Evolutionary conservation across 2,888 invertebrate species (phyloP).

Genomic region (Parnassius orleans): DNA sequence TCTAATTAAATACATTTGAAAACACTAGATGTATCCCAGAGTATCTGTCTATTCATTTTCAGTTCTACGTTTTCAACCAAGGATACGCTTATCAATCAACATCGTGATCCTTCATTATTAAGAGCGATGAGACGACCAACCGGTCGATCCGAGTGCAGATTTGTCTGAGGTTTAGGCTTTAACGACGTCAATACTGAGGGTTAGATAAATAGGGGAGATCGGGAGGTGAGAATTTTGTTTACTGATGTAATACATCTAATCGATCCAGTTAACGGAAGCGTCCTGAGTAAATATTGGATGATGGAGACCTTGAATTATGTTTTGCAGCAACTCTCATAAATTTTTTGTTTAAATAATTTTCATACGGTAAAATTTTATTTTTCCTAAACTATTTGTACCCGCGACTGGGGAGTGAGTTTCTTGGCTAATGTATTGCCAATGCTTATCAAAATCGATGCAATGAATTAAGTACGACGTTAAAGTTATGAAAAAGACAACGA

Average conservation of each 20-base stretch:
- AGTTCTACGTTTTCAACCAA: slow-evolving; percentile 42
- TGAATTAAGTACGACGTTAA: too few species aligned
- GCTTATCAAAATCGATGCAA: too few species aligned
- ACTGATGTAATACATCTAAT: slow-evolving; percentile 26
- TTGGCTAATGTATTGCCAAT: too few species aligned
- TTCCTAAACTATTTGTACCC: too few species aligned
- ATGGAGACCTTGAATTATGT: not conserved
- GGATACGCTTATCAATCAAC: slow-evolving; percentile 76
- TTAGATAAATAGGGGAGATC: slow-evolving; percentile 27
- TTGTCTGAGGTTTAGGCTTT: slow-evolving; percentile 67
- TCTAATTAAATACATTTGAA: too few species aligned
- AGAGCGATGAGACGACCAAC: slow-evolving; percentile 65
- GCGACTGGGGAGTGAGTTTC: too few species aligned
- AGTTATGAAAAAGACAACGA: too few species aligned
- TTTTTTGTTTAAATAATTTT: too few species aligned
- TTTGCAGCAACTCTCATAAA: not conserved
- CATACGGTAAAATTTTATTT: too few species aligned
- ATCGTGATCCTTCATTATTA: slow-evolving; percentile 78
- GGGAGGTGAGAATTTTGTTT: slow-evolving; percentile 31
- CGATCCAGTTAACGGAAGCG: slow-evolving; percentile 14
- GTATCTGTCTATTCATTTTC: slow-evolving; percentile 40
- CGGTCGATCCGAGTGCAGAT: slow-evolving; percentile 59
- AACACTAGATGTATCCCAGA: not conserved
- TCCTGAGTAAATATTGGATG: slow-evolving; percentile 18
- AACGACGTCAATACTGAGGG: slow-evolving; percentile 41